Conservation (phyloP, 2,113 vertebrate genomes). For the Synchiropus splendidus region DNA sequence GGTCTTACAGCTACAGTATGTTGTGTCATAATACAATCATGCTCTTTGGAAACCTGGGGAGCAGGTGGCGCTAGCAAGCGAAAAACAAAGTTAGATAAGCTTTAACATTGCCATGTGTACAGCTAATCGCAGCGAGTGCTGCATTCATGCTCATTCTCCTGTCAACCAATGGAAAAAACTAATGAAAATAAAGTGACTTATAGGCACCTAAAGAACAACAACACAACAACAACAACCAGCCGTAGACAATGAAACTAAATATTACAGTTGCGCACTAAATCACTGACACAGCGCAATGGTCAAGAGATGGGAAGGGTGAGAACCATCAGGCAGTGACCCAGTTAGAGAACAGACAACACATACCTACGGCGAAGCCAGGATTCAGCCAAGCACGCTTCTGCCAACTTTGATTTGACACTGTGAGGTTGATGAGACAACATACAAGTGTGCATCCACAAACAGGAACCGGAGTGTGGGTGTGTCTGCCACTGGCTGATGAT, state of each 20-base stretch:
- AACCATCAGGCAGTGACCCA: conserved; percentile 18
- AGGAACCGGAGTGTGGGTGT: conserved; percentile 44
- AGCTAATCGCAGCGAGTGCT: neutral
- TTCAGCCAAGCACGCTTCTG: conserved; percentile 8
- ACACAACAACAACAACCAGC: too few relatives aligned
- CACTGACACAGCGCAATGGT: conserved; percentile 18
- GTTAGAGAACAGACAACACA: conserved; percentile 17
- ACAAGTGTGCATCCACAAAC: conserved; percentile 18
- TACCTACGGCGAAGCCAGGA: conserved; percentile 5
- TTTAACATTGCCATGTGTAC: neutral
- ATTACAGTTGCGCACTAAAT: too few relatives aligned
- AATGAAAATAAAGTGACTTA: neutral
- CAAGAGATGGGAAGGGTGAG: conserved; percentile 5
- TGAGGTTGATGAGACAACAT: too few relatives aligned
- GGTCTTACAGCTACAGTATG: too few relatives aligned
- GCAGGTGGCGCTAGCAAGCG: too few relatives aligned
- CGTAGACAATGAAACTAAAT: too few relatives aligned
- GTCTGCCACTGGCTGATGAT: conserved; percentile 6
- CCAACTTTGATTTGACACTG: conserved; percentile 24
- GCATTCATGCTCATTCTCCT: neutral
- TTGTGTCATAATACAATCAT: too few relatives aligned
- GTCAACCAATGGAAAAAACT: neutral
- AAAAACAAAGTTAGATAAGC: too few relatives aligned
- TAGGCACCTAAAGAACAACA: too few relatives aligned
- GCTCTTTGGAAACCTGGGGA: too few relatives aligned